A percentile compares a stretch with the other conserved stretches of the same genome.
These are phyloP conservation scores for Rambutsinella grinnellia DNA, from an alignment of 2,888 invertebrate genomes.

Conservation along the genomic window DNA sequence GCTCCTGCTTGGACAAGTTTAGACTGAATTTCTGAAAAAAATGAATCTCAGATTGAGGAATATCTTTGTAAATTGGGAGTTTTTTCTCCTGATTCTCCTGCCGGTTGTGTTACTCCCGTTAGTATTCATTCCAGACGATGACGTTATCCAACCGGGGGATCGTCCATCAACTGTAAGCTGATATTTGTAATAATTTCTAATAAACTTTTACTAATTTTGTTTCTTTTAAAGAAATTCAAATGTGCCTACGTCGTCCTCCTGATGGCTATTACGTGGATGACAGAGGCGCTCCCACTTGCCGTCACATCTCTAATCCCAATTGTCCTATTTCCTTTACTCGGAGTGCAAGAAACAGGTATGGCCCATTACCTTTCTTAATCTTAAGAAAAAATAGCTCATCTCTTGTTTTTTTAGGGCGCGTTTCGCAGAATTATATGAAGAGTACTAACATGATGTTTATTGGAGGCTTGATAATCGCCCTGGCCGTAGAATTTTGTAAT, in stretches of 20 bases:
- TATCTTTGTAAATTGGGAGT: conserved; percentile 80
- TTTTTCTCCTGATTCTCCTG: conserved; percentile 78
- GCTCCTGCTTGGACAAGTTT: not conserved
- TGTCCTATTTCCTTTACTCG: conserved; percentile 84
- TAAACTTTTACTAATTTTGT: not conserved
- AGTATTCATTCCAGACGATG: conserved; percentile 58
- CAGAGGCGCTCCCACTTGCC: conserved; percentile 84
- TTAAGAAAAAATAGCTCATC: too few species aligned
- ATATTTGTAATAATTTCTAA: too few species aligned
- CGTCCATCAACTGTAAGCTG: conserved; percentile 52
- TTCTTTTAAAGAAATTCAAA: conserved; percentile 73
- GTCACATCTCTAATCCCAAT: conserved; percentile 85
- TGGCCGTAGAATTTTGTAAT: conserved; percentile 72
- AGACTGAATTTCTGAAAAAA: conserved; percentile 11
- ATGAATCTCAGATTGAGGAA: conserved; percentile 34
- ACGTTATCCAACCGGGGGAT: conserved; percentile 13
- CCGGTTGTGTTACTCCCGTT: conserved; percentile 78
- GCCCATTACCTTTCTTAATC: too few species aligned
- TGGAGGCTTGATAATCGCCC: conserved; percentile 71
- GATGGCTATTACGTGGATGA: conserved; percentile 88
- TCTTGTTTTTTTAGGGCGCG: conserved; percentile 10
- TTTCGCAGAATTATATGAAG: conserved; percentile 56
- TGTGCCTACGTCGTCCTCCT: conserved; percentile 84
- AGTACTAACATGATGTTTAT: conserved; percentile 66
- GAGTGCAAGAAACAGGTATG: conserved; percentile 75